These are phyloP conservation scores for Rhynchotus rufescens DNA, from an alignment of 2,797 vertebrate genomes.

Conservation along the genomic window DNA sequence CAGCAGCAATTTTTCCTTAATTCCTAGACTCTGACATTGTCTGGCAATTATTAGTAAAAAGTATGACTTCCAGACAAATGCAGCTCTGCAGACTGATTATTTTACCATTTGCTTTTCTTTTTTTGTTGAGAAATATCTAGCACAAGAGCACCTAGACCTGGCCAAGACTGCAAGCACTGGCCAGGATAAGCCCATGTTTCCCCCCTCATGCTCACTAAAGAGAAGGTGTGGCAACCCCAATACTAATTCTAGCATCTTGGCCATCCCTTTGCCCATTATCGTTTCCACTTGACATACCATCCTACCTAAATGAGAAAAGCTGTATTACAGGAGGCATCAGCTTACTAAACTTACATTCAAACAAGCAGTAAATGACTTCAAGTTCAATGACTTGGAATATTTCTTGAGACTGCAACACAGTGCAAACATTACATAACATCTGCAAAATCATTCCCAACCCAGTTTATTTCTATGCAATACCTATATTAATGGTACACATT, in stretches of 20 bases:
- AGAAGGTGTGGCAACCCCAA: neutral
- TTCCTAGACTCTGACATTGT: neutral
- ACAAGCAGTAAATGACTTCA: neutral
- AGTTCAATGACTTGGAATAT: neutral
- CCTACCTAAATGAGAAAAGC: neutral
- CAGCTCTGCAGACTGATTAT: neutral
- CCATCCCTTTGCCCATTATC: neutral
- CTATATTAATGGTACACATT: neutral
- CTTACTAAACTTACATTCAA: neutral
- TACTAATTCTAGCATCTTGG: neutral
- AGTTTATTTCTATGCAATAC: neutral
- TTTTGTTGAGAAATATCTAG: fast-evolving
- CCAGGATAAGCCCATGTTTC: neutral
- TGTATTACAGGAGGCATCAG: fast-evolving
- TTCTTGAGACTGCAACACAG: neutral
- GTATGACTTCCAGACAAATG: constrained; percentile 1
- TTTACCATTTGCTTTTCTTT: neutral
- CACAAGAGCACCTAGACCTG: fast-evolving
- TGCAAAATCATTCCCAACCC: neutral
- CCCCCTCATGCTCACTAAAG: neutral
- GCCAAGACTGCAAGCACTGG: fast-evolving
- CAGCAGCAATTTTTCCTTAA: neutral
- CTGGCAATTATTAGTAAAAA: neutral
- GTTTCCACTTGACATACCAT: neutral
- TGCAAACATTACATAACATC: neutral